Evolutionary conservation across 2,888 invertebrate species (phyloP), one percentile per base, ranked within the genome.

Genomic region (Coenonympha arcania): DNA sequence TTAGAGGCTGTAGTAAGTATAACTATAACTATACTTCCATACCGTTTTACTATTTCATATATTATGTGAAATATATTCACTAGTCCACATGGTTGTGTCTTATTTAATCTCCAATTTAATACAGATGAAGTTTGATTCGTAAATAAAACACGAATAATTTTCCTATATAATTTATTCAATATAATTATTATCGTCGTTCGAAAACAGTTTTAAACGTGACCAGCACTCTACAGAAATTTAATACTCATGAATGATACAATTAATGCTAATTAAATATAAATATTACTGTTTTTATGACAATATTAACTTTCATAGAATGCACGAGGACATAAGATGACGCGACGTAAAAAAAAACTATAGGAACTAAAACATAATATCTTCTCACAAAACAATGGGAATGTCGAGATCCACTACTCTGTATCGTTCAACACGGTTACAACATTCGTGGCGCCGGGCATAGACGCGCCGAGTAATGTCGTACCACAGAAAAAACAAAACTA

Each of bases 381-480:
- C 62, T 66, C 69, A 73, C 67, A 68, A 68, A 65, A 73, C 65
- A 74, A 66, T 65, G 69, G 84, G 80, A 84, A 84, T 81, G 83
- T 81, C 73, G 81, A 84, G 77, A 82, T 80, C 62, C 44, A 44
- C 36, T 48, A 47, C 56, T 57, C 60, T 68, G 44, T 34, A 34
- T 19, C 67, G 71, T 74, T 69, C 74, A 75, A 74, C 73, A 71
- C 70, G 55, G 36, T 36, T 34, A 31, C 15, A 34, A 24, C 31
- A 53, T 24, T 39, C 40, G 18, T 39, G 20, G 41, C 26, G 24
- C 30, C 41, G 15, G 24, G 36, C 33, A 43, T 22, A 39, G 11
- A 49, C 22, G 43, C 19, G 20, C 24, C 53, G 44, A 26, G 36
- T 37, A 24, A 19, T 4, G 9, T 18, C 36, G n/a, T 36, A 36